phyloP scores from a whole-genome alignment of 1,140 invertebrate species.

The Portunus trituberculatus region DNA sequence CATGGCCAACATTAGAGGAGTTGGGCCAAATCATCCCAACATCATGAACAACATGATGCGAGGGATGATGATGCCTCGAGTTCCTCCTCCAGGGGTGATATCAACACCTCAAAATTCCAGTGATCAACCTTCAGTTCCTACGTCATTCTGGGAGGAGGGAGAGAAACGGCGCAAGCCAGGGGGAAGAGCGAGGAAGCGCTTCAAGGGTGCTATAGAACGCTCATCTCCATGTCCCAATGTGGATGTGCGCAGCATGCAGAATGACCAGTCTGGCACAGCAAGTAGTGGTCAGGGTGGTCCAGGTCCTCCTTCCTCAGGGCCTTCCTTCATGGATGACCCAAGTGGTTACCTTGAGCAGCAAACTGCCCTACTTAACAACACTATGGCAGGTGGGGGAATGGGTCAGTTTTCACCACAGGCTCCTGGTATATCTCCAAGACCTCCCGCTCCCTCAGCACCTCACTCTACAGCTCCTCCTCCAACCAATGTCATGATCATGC shows the following conservation, averaged over 20 bases:
- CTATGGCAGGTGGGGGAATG: constrained; percentile 84
- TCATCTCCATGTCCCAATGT: constrained; percentile 82
- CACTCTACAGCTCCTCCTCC: constrained; percentile 53
- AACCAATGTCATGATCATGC: constrained; percentile 68
- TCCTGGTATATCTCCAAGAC: constrained; percentile 65
- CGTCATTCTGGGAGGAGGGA: constrained; percentile 71
- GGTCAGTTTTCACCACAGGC: constrained; percentile 77
- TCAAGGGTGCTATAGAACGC: constrained; percentile 64
- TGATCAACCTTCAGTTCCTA: constrained; percentile 54
- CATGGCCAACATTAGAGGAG: constrained; percentile 64
- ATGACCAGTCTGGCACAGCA: constrained; percentile 79
- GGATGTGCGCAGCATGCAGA: constrained; percentile 81
- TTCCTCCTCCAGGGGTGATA: constrained; percentile 55
- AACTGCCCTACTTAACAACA: constrained; percentile 90
- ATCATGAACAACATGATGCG: constrained; percentile 74
- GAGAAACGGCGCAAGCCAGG: constrained; percentile 64
- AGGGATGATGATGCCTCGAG: constrained; percentile 70
- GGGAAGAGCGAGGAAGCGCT: constrained; percentile 63
- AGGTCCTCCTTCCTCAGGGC: constrained; percentile 78
- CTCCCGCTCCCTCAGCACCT: constrained; percentile 80
- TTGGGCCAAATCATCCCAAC: constrained; percentile 42
- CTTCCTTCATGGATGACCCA: constrained; percentile 93
- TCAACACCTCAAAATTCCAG: constrained; percentile 44
- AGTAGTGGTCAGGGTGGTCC: constrained; percentile 64
- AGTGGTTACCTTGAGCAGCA: constrained; percentile 93